Evolutionary conservation across 1,140 invertebrate species (phyloP).

Genomic region (Homalodisca vitripennis): DNA sequence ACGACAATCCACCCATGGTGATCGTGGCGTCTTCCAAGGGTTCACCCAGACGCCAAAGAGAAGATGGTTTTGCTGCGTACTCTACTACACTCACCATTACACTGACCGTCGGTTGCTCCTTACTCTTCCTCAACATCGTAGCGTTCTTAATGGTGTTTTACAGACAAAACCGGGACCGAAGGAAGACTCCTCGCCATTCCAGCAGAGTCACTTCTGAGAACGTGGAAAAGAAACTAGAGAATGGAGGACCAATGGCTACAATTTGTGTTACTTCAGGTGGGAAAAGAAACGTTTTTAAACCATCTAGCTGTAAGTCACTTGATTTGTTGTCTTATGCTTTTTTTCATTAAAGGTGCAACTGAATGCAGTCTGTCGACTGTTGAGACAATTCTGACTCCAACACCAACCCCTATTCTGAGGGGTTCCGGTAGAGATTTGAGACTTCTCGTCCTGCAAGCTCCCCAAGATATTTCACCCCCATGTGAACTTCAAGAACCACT

Average conservation of each 20-base stretch:
- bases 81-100: slow-evolving; percentile 87
- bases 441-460: neutral
- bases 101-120: slow-evolving; percentile 70
- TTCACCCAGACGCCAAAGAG: too few species aligned
- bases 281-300: neutral
- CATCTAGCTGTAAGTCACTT: neutral
- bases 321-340: neutral
- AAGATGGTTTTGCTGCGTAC: slow-evolving; percentile 82
- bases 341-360: neutral
- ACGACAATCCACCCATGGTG: too few species aligned
- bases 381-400: neutral
- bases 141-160: slow-evolving; percentile 93
- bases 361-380: neutral
- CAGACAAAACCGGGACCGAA: slow-evolving; percentile 51
- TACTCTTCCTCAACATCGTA: slow-evolving; percentile 72
- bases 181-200: slow-evolving; percentile 69
- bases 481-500: neutral
- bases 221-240: slow-evolving; percentile 37
- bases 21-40: too few species aligned
- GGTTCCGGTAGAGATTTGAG: neutral
- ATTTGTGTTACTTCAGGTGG: slow-evolving; percentile 37
- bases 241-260: slow-evolving; percentile 38
- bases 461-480: neutral
- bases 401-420: neutral
- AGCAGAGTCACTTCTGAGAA: slow-evolving; percentile 36